phyloP scores from a whole-genome alignment of 2,113 vertebrate species.

The Tetraodon nigroviridis region DNA sequence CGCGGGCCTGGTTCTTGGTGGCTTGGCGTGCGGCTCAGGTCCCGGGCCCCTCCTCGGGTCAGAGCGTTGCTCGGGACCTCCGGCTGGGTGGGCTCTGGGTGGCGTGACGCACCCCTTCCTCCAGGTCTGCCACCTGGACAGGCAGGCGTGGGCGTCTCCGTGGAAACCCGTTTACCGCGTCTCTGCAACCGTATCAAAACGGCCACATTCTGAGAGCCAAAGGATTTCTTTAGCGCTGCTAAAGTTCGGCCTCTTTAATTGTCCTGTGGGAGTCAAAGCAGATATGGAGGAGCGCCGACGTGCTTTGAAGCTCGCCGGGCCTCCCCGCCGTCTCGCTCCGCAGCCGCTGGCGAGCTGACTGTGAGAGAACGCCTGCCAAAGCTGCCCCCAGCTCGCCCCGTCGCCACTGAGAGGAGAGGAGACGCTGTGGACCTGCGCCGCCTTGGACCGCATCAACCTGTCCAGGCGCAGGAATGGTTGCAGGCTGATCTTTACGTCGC shows the following conservation, averaged over 20 bases:
- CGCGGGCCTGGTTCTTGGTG: too few relatives aligned
- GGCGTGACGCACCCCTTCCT: too few relatives aligned
- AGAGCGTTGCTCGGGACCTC: too few relatives aligned
- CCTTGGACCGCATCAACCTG: too few relatives aligned
- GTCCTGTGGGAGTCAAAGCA: conserved; percentile 31
- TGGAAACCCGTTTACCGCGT: too few relatives aligned
- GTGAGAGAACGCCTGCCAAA: conserved; percentile 49
- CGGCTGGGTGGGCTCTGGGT: too few relatives aligned
- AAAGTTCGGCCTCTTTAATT: conserved; percentile 20
- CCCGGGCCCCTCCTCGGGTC: too few relatives aligned
- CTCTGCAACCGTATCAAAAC: neutral
- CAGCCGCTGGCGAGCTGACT: conserved; percentile 26
- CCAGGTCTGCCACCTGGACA: too few relatives aligned
- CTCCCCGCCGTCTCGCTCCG: conserved; percentile 19
- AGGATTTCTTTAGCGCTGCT: neutral
- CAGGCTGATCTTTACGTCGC: too few relatives aligned
- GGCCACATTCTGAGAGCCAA: neutral
- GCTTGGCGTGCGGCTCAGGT: too few relatives aligned
- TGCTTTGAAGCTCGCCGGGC: conserved; percentile 47
- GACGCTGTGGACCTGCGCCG: neutral
- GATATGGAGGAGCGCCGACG: conserved; percentile 40
- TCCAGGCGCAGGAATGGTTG: too few relatives aligned
- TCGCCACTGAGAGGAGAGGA: neutral
- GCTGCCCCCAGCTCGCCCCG: neutral
- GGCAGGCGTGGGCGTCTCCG: too few relatives aligned